Evolutionary conservation across 2,888 invertebrate genomes (phyloP), one percentile per base, ranked within the genome.

Genomic region (Strigamia transsilvanica): DNA sequence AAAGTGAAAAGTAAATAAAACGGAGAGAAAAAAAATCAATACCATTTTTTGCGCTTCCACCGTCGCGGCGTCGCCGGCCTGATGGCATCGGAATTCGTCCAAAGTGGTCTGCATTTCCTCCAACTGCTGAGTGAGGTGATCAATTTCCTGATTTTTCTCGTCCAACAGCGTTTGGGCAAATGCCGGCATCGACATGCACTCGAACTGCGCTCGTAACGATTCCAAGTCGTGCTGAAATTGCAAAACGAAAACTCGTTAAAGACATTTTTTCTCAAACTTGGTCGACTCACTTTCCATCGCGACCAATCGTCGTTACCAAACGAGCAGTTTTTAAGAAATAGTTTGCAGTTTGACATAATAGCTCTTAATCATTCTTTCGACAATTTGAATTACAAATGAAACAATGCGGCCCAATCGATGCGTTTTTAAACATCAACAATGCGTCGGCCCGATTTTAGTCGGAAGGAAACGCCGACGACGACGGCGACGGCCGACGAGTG

Each of bases 81-180:
- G 27, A 5, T 73, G 12, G 13, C 32, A 73, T 15, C 32, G 4
- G 32, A 73, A 23, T 73, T 73, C 73, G 15, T 73, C 73, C 32
- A 73, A 32, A 73, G 27, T 4, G 13, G 15, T 27, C 15, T 73
- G 73, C 46, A 84, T 73, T 15, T 78, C 56, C 42, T 84, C 83
- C 6, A 86, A 81, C 83, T 87, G 85, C 12, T 84, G 83, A 34
- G 84, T 85, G 18, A 87, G 84, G 27, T 86, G 85, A 79, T 87
- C 87, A n/a, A 88, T 87, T 84, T 87, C 87, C 56, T 86, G 85
- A 83, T 88, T 88, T 85, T 88, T 88, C 84, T 87, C 88, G 10
- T 87, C 86, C 23, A 88, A 84, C 27, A 88, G 85, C 21, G 85
- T 86, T 84, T 88, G 86, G n/a, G 81, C 42, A 32, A 81, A 66